Percentiles rank a stretch among this genome's conserved stretches.
Evolutionary conservation across 2,113 vertebrate genomes (phyloP).

Genomic region (Saimiri boliviensis): DNA sequence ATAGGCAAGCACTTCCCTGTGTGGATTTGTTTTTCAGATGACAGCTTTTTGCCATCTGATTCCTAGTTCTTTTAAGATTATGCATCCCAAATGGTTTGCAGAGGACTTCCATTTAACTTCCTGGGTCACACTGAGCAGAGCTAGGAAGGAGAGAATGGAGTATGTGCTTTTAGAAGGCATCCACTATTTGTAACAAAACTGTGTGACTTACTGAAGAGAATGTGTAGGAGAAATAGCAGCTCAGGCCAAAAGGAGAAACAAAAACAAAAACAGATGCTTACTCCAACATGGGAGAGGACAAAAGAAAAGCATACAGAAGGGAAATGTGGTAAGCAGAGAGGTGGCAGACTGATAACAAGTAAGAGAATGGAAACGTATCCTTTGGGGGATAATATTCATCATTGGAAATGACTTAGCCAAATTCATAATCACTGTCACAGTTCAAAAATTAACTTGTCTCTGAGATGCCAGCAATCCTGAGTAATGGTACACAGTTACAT

Average conservation of each 20-base stretch:
- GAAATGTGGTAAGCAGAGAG: constrained; percentile 32
- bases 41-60: constrained; percentile 46
- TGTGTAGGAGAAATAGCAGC: constrained; percentile 35
- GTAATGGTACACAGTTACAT: neutral
- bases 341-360: neutral
- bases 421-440: constrained; percentile 39
- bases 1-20: constrained; percentile 46
- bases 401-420: constrained; percentile 15
- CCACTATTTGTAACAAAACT: neutral
- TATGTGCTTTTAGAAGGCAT: constrained; percentile 57
- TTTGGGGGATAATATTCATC: neutral
- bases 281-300: neutral
- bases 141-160: neutral
- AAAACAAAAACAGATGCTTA: constrained; percentile 48
- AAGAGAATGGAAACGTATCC: neutral
- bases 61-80: neutral
- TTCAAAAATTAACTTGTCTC: constrained; percentile 39
- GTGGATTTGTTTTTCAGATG: constrained; percentile 46
- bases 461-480: neutral
- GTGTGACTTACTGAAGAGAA: neutral
- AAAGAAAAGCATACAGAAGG: constrained; percentile 70
- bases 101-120: neutral
- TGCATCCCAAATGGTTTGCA: neutral
- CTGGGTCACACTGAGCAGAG: neutral
- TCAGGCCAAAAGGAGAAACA: constrained; percentile 43